phyloP scores from a whole-genome alignment of 2,113 vertebrate species.

The Propithecus coquereli region DNA sequence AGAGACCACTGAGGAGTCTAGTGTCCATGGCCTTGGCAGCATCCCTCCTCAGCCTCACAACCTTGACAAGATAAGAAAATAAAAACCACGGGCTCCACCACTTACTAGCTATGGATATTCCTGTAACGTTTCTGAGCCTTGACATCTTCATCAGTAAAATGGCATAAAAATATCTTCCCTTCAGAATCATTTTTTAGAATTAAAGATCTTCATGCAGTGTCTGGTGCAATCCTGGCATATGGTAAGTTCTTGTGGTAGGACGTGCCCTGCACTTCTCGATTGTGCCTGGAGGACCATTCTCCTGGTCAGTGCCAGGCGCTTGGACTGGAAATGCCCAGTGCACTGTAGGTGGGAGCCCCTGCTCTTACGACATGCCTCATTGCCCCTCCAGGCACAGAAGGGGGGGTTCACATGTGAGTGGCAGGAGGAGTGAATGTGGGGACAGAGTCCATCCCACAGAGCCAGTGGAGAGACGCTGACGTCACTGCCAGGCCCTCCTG shows the following conservation, averaged over 20 bases:
- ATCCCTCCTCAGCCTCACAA: not conserved
- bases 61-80: not conserved
- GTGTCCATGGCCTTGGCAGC: not conserved
- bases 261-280: not conserved
- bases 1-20: not conserved
- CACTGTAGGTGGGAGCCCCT: not conserved
- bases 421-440: too few relatives aligned
- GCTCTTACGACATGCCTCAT: not conserved
- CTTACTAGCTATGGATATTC: not conserved
- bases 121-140: not conserved
- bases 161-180: not conserved
- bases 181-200: not conserved
- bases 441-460: not conserved
- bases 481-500: not conserved
- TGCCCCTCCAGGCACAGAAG: not conserved
- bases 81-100: rapidly evolving
- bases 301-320: not conserved
- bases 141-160: not conserved
- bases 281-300: not conserved
- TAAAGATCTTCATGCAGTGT: not conserved
- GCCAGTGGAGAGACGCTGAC: not conserved
- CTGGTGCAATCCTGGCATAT: not conserved
- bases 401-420: too few relatives aligned
- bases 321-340: not conserved
- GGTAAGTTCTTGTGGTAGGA: not conserved